phyloP scores from a whole-genome alignment of 2,113 vertebrate species.

The Burhinus oedicnemus region DNA sequence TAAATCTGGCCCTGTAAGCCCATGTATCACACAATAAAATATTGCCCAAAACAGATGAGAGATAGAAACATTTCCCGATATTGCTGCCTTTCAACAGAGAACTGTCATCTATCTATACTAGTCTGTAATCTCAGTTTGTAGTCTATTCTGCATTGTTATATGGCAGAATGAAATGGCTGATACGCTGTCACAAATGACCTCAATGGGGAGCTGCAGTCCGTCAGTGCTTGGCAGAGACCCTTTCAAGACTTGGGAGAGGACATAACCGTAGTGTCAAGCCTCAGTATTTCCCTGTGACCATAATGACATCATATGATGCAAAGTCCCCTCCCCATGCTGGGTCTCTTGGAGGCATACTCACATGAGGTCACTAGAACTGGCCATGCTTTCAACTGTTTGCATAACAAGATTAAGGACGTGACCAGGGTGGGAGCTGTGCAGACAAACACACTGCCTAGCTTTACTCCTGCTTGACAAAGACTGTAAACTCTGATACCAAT shows the following conservation, averaged over 20 bases:
- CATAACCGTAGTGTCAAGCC: rapidly evolving
- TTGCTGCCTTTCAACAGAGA: neutral
- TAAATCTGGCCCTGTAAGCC: neutral
- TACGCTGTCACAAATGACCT: neutral
- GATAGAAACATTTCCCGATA: rapidly evolving
- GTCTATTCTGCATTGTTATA: neutral
- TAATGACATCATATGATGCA: rapidly evolving
- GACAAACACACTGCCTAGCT: neutral
- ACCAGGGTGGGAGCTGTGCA: neutral
- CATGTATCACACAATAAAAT: neutral
- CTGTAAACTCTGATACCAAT: neutral
- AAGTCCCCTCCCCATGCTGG: neutral
- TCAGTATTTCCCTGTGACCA: neutral
- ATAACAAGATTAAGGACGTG: rapidly evolving
- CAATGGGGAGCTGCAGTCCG: rapidly evolving
- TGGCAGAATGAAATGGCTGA: neutral
- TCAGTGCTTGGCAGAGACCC: neutral
- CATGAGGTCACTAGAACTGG: neutral
- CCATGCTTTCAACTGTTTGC: neutral
- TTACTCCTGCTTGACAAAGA: neutral
- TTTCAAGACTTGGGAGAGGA: neutral
- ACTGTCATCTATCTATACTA: neutral
- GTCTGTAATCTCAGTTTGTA: neutral
- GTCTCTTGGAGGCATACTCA: neutral
- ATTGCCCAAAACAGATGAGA: neutral